These are phyloP conservation scores for Prionailurus viverrinus DNA, from an alignment of 2,113 vertebrate species.

Conservation along the genomic window DNA sequence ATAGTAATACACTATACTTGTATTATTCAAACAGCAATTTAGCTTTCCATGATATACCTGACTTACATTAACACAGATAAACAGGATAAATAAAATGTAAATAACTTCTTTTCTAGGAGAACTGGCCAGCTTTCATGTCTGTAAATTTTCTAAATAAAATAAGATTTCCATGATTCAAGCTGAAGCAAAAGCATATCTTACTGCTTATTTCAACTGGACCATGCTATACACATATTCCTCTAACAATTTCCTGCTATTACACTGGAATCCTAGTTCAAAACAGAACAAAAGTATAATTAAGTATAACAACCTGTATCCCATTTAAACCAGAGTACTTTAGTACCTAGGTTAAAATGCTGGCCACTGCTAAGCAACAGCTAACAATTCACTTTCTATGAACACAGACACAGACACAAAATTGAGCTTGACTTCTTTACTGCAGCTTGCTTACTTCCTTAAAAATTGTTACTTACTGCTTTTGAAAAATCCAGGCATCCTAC, in stretches of 20 bases:
- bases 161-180: neutral
- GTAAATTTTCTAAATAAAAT: slow-evolving; percentile 44
- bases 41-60: slow-evolving; percentile 29
- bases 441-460: neutral
- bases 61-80: neutral
- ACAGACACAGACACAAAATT: neutral
- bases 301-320: neutral
- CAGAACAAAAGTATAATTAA: slow-evolving; percentile 48
- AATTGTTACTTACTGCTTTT: slow-evolving; percentile 94
- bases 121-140: neutral
- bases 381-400: neutral
- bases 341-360: slow-evolving; percentile 16
- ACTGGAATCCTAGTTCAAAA: neutral
- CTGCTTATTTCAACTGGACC: neutral
- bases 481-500: slow-evolving; percentile 97
- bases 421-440: neutral
- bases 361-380: neutral
- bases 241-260: neutral
- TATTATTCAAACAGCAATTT: neutral
- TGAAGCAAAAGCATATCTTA: neutral
- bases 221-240: neutral
- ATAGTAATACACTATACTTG: too few species aligned
- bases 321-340: slow-evolving; percentile 29
- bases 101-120: neutral
- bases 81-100: slow-evolving; percentile 12